Evolutionary conservation across 2,888 invertebrate genomes (phyloP).

Genomic region (Ditula angustiorana): DNA sequence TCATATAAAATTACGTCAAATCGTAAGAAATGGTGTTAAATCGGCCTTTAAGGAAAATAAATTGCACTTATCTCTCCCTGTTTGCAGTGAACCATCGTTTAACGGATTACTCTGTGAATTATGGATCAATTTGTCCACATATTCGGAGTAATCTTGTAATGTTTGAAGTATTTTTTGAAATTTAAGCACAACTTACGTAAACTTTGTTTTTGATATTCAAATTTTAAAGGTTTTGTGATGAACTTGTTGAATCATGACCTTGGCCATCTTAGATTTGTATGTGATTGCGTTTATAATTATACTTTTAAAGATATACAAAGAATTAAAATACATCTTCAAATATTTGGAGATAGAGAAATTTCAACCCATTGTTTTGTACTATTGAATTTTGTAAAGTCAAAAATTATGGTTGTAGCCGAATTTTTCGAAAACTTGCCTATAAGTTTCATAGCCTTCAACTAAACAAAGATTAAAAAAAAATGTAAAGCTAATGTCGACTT

Average conservation of each 20-base stretch:
- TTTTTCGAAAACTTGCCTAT: too few species aligned
- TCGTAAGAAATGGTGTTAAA: constrained; percentile 17
- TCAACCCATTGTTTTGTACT: too few species aligned
- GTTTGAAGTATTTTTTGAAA: background rate
- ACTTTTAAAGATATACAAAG: background rate
- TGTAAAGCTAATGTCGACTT: too few species aligned
- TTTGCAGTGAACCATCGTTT: constrained; percentile 1
- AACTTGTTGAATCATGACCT: too few species aligned
- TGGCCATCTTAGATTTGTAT: too few species aligned
- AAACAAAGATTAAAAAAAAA: too few species aligned
- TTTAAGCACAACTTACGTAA: constrained; percentile 23
- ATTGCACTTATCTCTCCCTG: constrained; percentile 1
- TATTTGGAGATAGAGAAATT: too few species aligned
- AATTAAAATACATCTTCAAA: too few species aligned
- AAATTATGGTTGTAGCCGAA: too few species aligned
- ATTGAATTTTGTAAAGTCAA: too few species aligned
- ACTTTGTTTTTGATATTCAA: background rate
- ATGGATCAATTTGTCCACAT: constrained; percentile 17
- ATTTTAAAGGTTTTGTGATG: background rate
- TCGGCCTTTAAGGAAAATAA: constrained; percentile 19
- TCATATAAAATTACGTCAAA: constrained; percentile 22
- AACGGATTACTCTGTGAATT: constrained; percentile 19
- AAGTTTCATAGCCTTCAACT: too few species aligned
- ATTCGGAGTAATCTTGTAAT: background rate
- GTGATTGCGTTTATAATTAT: background rate